A percentile compares a stretch with the other conserved stretches of the same genome.
Evolutionary conservation across 1,140 invertebrate genomes (phyloP).

Genomic region (Delia radicum): DNA sequence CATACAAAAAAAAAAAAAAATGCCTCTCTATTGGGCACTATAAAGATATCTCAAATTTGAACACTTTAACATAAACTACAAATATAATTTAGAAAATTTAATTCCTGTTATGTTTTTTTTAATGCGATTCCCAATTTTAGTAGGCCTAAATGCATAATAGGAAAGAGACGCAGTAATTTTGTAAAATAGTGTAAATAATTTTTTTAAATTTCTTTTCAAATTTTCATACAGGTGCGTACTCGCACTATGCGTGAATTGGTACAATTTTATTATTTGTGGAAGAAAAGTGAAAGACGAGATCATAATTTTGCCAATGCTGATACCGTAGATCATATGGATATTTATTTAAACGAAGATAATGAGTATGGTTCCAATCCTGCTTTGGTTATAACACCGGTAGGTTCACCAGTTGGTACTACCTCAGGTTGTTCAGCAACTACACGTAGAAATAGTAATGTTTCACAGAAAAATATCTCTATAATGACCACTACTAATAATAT

Average conservation of each 20-base stretch:
- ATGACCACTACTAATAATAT: neutral
- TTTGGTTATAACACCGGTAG: neutral
- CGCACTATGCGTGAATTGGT: constrained; percentile 95
- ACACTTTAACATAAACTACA: too few relatives aligned
- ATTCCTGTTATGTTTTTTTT: too few relatives aligned
- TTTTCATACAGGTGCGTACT: constrained; percentile 67
- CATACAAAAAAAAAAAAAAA: too few relatives aligned
- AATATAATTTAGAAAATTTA: too few relatives aligned
- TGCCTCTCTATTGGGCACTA: too few relatives aligned
- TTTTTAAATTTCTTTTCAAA: too few relatives aligned
- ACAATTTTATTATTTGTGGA: constrained; percentile 99
- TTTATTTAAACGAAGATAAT: constrained; percentile 45
- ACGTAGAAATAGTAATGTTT: neutral
- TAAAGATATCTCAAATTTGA: too few relatives aligned
- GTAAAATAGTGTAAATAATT: too few relatives aligned
- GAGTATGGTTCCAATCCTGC: constrained; percentile 28
- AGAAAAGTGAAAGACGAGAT: constrained; percentile 97
- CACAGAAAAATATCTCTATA: constrained; percentile 5
- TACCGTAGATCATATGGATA: constrained; percentile 53
- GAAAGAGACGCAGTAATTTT: too few relatives aligned
- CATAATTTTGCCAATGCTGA: constrained; percentile 47
- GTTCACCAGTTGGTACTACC: neutral
- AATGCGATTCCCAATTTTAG: too few relatives aligned
- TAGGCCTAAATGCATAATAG: too few relatives aligned
- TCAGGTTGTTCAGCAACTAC: neutral